Percentiles rank a stretch among this genome's conserved stretches.
Evolutionary conservation across 2,113 vertebrate species (phyloP).

Genomic region (Neodontobutis hainanensis): DNA sequence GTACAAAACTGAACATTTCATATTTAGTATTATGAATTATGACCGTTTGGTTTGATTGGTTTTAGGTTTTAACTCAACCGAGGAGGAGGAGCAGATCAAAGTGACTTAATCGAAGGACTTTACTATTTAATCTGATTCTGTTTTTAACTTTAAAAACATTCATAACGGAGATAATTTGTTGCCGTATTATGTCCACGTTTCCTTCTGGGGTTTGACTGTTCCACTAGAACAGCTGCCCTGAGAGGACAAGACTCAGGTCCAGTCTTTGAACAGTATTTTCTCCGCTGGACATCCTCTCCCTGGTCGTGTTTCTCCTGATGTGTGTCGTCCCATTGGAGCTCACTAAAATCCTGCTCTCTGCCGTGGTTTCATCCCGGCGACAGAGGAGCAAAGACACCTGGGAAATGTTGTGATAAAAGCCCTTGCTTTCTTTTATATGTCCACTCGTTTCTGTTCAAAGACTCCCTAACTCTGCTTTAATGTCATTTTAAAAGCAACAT

Average conservation of each 20-base stretch:
- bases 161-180: too few species aligned
- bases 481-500: slow-evolving; percentile 27
- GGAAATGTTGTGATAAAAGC: slow-evolving; percentile 49
- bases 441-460: slow-evolving; percentile 30
- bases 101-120: too few species aligned
- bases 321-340: slow-evolving; percentile 38
- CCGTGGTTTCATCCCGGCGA: background rate
- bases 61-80: too few species aligned
- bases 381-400: slow-evolving; percentile 27
- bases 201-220: too few species aligned
- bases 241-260: background rate
- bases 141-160: too few species aligned
- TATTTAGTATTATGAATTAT: too few species aligned
- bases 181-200: too few species aligned
- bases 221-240: too few species aligned
- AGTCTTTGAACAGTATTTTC: slow-evolving; percentile 50
- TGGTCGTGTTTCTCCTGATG: slow-evolving; percentile 11
- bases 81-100: too few species aligned
- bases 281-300: slow-evolving; percentile 39
- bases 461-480: slow-evolving; percentile 30
- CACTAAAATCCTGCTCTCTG: slow-evolving; percentile 29
- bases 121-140: too few species aligned
- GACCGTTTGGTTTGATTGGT: too few species aligned
- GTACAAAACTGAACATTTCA: too few species aligned
- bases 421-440: slow-evolving; percentile 39